Conservation (phyloP, 2,797 vertebrate genomes). For the Dicrostonyx torquatus region DNA sequence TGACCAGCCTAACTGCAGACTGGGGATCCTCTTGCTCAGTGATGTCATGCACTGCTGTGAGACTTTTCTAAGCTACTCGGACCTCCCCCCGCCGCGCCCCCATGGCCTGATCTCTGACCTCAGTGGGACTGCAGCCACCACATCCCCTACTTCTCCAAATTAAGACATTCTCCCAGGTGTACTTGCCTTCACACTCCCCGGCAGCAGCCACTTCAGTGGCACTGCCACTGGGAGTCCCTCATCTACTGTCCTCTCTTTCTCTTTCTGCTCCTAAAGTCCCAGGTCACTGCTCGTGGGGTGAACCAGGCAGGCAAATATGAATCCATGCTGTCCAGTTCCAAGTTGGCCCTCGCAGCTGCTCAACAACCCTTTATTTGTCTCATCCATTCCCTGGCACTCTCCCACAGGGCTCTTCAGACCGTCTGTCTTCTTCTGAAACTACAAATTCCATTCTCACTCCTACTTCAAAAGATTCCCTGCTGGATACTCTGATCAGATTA, state of each 20-base stretch:
- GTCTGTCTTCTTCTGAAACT: constrained; percentile 58
- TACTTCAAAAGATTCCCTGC: constrained; percentile 15
- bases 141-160: neutral
- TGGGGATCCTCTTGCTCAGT: neutral
- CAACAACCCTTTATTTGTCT: constrained; percentile 71
- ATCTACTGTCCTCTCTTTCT: constrained; percentile 8
- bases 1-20: neutral
- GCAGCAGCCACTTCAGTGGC: neutral
- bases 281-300: constrained; percentile 31
- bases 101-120: neutral
- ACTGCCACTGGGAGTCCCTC: neutral
- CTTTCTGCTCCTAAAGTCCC: constrained; percentile 38
- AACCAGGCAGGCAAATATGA: constrained; percentile 47
- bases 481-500: constrained; percentile 49
- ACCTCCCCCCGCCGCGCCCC: neutral
- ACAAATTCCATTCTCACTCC: constrained; percentile 36
- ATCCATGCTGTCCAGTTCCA: constrained; percentile 62
- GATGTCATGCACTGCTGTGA: neutral
- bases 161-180: neutral
- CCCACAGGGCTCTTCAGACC: constrained; percentile 43
- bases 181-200: neutral
- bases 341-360: constrained; percentile 65
- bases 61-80: neutral
- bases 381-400: constrained; percentile 68
- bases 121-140: neutral